Evolutionary conservation across 2,888 invertebrate genomes (phyloP), one percentile per base, ranked within the genome.

Genomic region (Sinotaia quadrata): DNA sequence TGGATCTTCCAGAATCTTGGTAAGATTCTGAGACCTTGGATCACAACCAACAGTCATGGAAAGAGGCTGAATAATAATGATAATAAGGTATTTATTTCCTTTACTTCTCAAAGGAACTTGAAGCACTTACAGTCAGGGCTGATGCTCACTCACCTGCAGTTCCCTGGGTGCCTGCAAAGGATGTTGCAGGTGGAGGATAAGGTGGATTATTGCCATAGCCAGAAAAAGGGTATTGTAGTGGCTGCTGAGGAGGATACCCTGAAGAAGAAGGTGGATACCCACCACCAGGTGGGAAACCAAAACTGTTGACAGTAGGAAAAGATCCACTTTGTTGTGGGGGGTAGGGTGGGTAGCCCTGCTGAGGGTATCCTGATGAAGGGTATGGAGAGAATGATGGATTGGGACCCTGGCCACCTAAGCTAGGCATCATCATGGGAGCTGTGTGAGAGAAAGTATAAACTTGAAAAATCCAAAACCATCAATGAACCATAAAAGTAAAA

Each of bases 191-290:
- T 33, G 52, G 21, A 37, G 41, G 66, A 44, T 47, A 63, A 31
- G 68, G 61, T 44, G 61, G 81, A 79, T 87, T 57, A 27, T 61
- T 58, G 37, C 68, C 59, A 54, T 69, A 70, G 3, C 67, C 66
- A 8, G 59, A 34, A 41, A 57, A 52, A 12, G 65, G 57, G 24
- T n/a, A 56, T 67, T 67, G 47, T 12, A 56, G 29, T 18, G 67
- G 57, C 41, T 37, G 54, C 47, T 27, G 12, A 61, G 21, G 18
- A 29, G 66, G 51, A 56, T 37, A 56, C 49, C 36, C 37, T 18
- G n/a, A n/a, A 15, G 62, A 21, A 15, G 62, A 24, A 0, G 65
- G 72, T 75, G 56, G 78, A 77, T 47, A 69, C 0, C 78, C 68
- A 21, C 65, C 67, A 27, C 65, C 27, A 4, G 74, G 58, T n/a